phyloP scores from a whole-genome alignment of 2,113 vertebrate species.

The Scatophagus argus region DNA sequence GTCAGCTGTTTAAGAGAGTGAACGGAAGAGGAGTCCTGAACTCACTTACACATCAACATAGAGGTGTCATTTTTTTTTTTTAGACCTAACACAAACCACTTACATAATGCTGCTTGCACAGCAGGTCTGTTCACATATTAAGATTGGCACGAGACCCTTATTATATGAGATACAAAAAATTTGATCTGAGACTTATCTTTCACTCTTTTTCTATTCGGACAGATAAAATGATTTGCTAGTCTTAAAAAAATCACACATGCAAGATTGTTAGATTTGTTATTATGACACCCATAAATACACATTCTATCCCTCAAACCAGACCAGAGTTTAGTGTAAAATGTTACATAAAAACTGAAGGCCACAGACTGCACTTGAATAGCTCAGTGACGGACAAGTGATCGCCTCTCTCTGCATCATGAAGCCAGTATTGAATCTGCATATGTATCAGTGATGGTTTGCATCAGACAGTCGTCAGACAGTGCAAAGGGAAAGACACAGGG shows the following conservation, averaged over 20 bases:
- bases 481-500: constrained; percentile 52
- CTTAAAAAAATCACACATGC: background rate
- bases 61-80: constrained; percentile 20
- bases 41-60: background rate
- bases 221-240: background rate
- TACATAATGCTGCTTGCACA: constrained; percentile 5
- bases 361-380: background rate
- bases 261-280: background rate
- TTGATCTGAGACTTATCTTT: background rate
- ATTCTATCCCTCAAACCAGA: constrained; percentile 8
- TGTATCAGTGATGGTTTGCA: constrained; percentile 31
- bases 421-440: constrained; percentile 23
- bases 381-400: constrained; percentile 9
- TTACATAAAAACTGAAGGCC: constrained; percentile 6
- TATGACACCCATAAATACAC: background rate
- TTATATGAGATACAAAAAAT: background rate
- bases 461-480: constrained; percentile 40
- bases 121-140: constrained; percentile 5
- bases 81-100: background rate
- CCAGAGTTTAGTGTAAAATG: background rate
- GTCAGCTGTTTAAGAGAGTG: constrained; percentile 46
- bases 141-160: background rate
- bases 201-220: background rate
- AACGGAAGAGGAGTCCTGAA: constrained; percentile 1
- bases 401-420: background rate